Conservation (phyloP, 2,113 vertebrate genomes). For the Mohoua ochrocephala region DNA sequence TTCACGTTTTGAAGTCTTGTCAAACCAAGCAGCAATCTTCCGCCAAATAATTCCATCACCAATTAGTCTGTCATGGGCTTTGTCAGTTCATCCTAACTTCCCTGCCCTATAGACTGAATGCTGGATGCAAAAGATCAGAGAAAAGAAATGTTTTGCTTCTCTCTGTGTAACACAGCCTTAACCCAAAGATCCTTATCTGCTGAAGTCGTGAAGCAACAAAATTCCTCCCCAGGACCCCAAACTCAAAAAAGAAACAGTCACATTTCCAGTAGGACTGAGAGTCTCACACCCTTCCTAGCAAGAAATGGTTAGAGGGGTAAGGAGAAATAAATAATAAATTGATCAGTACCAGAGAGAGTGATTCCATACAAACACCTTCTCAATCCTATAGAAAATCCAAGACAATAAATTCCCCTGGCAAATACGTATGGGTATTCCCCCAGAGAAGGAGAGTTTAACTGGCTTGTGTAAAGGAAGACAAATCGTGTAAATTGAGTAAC, state of each 20-base stretch:
- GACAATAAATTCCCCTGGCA: neutral
- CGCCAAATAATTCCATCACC: neutral
- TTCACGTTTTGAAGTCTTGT: neutral
- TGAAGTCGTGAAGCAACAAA: neutral
- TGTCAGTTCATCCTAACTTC: slow-evolving; percentile 13
- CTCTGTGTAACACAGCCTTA: neutral
- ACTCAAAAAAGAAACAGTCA: neutral
- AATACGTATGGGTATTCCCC: rapidly evolving
- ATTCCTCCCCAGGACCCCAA: neutral
- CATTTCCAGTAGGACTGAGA: neutral
- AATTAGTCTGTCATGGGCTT: slow-evolving; percentile 1
- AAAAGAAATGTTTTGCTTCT: neutral
- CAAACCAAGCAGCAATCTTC: neutral
- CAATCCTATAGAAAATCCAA: neutral
- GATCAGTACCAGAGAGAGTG: neutral
- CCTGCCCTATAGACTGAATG: neutral
- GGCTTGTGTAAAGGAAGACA: neutral
- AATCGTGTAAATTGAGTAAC: neutral
- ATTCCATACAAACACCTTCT: neutral
- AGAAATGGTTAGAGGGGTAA: neutral
- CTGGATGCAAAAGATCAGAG: neutral
- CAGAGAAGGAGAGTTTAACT: neutral
- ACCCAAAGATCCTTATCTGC: neutral
- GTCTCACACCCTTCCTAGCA: neutral
- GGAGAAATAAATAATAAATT: neutral